phyloP scores from a whole-genome alignment of 2,797 vertebrate species.

The Rousettus madagascariensis region DNA sequence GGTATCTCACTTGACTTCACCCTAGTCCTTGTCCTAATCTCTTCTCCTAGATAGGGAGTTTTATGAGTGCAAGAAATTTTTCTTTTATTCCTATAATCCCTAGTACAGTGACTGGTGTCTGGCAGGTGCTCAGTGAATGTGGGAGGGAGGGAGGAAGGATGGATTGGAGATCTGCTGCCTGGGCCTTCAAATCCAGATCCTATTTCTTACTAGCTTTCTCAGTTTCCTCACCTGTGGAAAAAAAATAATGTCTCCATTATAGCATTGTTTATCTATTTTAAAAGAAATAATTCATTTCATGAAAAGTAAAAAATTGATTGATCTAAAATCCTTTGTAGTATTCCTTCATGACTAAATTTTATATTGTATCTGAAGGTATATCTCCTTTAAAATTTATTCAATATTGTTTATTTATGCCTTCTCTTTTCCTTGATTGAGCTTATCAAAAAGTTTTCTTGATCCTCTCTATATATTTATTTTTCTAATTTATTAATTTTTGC shows the following conservation, averaged over 20 bases:
- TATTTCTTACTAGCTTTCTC: background rate
- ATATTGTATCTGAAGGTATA: background rate
- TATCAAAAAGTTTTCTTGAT: constrained; percentile 14
- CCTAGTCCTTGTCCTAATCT: background rate
- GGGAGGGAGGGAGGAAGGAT: background rate
- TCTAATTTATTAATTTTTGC: background rate
- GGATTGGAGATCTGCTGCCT: background rate
- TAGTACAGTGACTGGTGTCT: background rate
- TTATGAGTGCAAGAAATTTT: background rate
- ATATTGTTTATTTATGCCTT: background rate
- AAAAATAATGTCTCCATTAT: constrained; percentile 20
- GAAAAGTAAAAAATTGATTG: constrained; percentile 4
- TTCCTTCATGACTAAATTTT: background rate
- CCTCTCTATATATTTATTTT: background rate
- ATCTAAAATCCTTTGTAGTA: background rate
- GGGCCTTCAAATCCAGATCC: background rate
- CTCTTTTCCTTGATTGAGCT: background rate
- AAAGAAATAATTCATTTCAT: background rate
- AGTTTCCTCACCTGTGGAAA: constrained; percentile 27
- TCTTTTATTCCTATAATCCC: background rate
- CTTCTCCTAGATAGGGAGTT: background rate
- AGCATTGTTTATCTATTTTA: background rate
- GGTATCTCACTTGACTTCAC: background rate
- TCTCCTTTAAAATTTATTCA: background rate
- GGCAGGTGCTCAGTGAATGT: background rate